phyloP scores from a whole-genome alignment of 2,888 invertebrate genomes.

The Parnassius glacialis region DNA sequence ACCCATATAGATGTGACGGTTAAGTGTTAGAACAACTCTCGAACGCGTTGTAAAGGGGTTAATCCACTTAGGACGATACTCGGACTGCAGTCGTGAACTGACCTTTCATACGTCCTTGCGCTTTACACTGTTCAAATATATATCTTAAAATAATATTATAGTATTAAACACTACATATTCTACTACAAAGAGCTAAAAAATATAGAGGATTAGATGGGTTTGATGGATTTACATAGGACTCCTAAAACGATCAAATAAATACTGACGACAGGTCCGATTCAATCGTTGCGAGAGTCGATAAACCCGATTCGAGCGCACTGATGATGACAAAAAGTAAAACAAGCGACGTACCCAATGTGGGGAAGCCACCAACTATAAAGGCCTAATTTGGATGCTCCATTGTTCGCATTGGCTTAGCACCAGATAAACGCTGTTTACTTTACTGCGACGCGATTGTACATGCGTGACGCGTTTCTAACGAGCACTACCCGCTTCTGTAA shows the following conservation, averaged over 20 bases:
- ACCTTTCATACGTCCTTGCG: slow-evolving; percentile 46
- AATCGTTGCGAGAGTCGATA: slow-evolving; percentile 25
- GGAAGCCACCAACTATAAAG: slow-evolving; percentile 41
- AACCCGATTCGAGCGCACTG: slow-evolving; percentile 20
- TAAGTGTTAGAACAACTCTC: slow-evolving; percentile 47
- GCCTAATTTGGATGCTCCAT: slow-evolving; percentile 75
- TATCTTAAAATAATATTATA: slow-evolving; percentile 8
- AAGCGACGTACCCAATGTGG: slow-evolving; percentile 26
- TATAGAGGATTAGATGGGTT: slow-evolving; percentile 24
- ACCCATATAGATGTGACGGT: slow-evolving; percentile 13
- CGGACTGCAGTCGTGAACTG: slow-evolving; percentile 60
- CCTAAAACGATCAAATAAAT: slow-evolving; percentile 19
- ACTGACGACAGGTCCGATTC: slow-evolving; percentile 17
- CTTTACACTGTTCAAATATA: slow-evolving; percentile 11
- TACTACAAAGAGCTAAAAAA: not conserved
- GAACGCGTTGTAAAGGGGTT: slow-evolving; percentile 65
- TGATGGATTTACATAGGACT: slow-evolving; percentile 2
- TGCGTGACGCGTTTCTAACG: slow-evolving; percentile 81
- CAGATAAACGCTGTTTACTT: slow-evolving; percentile 72
- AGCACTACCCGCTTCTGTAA: slow-evolving; percentile 67
- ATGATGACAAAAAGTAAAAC: slow-evolving; percentile 27
- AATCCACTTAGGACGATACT: slow-evolving; percentile 67
- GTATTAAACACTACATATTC: slow-evolving; percentile 34
- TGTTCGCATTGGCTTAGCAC: slow-evolving; percentile 71
- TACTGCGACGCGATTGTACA: slow-evolving; percentile 71